These are phyloP conservation scores for Melanotaenia pygmaea DNA, from an alignment of 2,797 vertebrate genomes.

Conservation along the genomic window DNA sequence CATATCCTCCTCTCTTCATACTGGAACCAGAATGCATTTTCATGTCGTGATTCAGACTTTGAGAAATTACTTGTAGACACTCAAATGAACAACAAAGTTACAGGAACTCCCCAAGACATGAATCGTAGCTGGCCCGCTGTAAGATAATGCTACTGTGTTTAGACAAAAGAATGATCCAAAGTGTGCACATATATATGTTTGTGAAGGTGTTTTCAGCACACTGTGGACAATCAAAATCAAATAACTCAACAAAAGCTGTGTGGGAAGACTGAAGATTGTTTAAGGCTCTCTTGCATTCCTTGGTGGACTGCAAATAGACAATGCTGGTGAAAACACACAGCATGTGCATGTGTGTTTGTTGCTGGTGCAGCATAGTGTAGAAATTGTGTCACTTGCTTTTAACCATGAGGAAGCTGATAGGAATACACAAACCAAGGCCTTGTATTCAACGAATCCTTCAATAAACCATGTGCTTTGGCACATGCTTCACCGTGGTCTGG, in stretches of 20 bases:
- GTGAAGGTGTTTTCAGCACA: slow-evolving; percentile 8
- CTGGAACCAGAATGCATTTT: background rate
- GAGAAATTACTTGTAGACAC: background rate
- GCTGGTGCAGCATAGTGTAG: background rate
- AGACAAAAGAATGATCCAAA: slow-evolving; percentile 8
- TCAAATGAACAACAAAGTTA: background rate
- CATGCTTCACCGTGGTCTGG: background rate
- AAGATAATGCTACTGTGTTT: slow-evolving; percentile 23
- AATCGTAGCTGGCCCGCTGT: slow-evolving; percentile 7
- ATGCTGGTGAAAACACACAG: background rate
- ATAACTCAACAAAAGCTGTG: slow-evolving; percentile 15
- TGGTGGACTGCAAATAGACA: background rate
- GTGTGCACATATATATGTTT: background rate
- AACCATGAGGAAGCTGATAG: slow-evolving; percentile 26
- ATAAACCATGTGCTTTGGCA: background rate
- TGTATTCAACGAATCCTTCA: slow-evolving; percentile 13
- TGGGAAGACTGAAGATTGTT: background rate
- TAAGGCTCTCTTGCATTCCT: slow-evolving; percentile 1
- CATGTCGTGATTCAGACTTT: background rate
- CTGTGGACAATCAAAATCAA: background rate
- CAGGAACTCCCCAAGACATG: slow-evolving; percentile 9
- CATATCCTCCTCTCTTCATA: background rate
- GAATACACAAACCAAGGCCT: slow-evolving; percentile 7
- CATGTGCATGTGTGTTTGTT: background rate
- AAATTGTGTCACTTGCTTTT: background rate